These are phyloP conservation scores for Ethmia dodecea DNA, from an alignment of 2,888 invertebrate genomes.

Conservation along the genomic window DNA sequence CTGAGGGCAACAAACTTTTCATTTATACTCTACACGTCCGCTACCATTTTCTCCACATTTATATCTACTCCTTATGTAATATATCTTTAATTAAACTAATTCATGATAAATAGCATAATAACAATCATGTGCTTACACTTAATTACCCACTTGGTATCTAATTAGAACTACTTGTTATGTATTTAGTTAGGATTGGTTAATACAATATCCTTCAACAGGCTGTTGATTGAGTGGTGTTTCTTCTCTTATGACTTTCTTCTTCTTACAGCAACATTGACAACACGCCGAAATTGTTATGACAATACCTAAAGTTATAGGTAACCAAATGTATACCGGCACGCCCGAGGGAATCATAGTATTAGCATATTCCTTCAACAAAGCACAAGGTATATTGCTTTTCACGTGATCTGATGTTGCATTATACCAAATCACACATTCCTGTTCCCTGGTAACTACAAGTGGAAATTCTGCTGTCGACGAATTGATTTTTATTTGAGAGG, in stretches of 20 bases:
- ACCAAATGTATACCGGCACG: constrained; percentile 58
- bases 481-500: constrained; percentile 43
- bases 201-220: constrained; percentile 38
- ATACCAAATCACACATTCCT: constrained; percentile 61
- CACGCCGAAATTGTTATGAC: constrained; percentile 43
- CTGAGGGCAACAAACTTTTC: too few species aligned
- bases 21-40: too few species aligned
- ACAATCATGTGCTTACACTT: too few species aligned
- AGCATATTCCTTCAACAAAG: constrained; percentile 53
- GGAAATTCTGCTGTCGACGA: constrained; percentile 34
- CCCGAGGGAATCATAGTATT: constrained; percentile 52
- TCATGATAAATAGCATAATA: too few species aligned
- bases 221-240: constrained; percentile 41
- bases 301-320: constrained; percentile 44
- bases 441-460: constrained; percentile 41
- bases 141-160: too few species aligned
- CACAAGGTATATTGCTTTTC: constrained; percentile 48
- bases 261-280: constrained; percentile 44
- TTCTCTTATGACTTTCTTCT: constrained; percentile 36
- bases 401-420: constrained; percentile 44
- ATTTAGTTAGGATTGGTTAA: constrained; percentile 28
- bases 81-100: too few species aligned
- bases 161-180: too few species aligned
- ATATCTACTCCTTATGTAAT: too few species aligned
- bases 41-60: too few species aligned